Conservation (phyloP, 2,888 invertebrate genomes). For the Graphium colonna region DNA sequence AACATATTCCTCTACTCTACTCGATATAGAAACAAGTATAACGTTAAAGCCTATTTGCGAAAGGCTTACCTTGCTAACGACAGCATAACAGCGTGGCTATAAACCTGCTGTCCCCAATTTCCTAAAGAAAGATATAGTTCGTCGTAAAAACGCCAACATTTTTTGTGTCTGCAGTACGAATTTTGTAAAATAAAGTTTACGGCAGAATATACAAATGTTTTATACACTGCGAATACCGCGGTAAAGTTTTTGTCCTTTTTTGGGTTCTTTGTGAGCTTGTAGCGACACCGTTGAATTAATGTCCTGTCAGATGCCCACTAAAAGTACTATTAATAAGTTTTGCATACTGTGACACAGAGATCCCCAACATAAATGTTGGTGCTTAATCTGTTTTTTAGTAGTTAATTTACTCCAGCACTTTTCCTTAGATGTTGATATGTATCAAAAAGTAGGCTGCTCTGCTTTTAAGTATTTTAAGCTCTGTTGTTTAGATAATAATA, state of each 20-base stretch:
- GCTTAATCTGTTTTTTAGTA: slow-evolving; percentile 5
- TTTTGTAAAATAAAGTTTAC: slow-evolving; percentile 16
- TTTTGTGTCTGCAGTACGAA: slow-evolving; percentile 14
- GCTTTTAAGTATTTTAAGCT: not conserved
- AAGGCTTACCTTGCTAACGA: slow-evolving; percentile 18
- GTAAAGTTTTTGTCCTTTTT: slow-evolving; percentile 1
- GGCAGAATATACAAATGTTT: slow-evolving; percentile 8
- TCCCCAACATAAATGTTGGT: slow-evolving; percentile 3
- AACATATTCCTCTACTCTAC: slow-evolving; percentile 5
- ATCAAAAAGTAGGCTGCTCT: slow-evolving; percentile 3
- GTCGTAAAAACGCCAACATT: slow-evolving; percentile 20
- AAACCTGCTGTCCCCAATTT: slow-evolving; percentile 19
- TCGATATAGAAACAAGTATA: slow-evolving; percentile 7
- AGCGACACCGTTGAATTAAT: slow-evolving; percentile 4
- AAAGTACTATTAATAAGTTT: slow-evolving; percentile 5
- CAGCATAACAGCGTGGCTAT: slow-evolving; percentile 14
- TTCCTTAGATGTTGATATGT: slow-evolving; percentile 3
- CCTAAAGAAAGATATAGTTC: slow-evolving; percentile 19
- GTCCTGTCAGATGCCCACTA: slow-evolving; percentile 1
- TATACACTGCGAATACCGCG: no score
- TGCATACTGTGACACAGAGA: not conserved
- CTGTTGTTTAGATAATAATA: slow-evolving; percentile 5
- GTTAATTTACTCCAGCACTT: slow-evolving; percentile 13
- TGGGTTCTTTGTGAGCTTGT: not conserved
- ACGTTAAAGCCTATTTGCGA: slow-evolving; percentile 14